phyloP scores from a whole-genome alignment of 2,113 vertebrate species.

The Campylomormyrus tamandua region DNA sequence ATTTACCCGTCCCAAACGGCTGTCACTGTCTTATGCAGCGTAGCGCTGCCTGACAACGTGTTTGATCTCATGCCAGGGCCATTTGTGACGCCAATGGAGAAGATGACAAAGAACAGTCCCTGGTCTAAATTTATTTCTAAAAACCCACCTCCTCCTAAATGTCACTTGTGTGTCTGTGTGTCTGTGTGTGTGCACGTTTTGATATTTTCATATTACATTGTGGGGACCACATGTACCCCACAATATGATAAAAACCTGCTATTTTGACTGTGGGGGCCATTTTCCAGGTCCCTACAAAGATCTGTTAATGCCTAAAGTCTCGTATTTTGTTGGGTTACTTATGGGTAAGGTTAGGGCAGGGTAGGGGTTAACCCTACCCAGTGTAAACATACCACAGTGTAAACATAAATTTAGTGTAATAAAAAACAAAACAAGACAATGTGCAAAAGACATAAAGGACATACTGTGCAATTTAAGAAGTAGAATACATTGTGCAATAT shows the following conservation, averaged over 20 bases:
- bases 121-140: background rate
- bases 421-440: background rate
- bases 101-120: background rate
- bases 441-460: too few species aligned
- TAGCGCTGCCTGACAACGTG: background rate
- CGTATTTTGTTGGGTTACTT: background rate
- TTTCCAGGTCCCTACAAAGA: background rate
- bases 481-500: too few species aligned
- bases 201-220: too few species aligned
- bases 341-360: background rate
- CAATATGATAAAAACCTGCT: background rate
- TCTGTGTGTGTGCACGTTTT: background rate
- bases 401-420: too few species aligned
- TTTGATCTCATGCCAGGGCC: background rate
- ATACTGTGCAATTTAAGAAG: too few species aligned
- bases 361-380: background rate
- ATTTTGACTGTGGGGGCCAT: background rate
- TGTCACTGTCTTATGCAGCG: background rate
- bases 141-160: background rate
- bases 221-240: background rate
- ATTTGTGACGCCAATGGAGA: background rate
- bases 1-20: background rate
- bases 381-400: too few species aligned
- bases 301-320: background rate
- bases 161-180: background rate